These are phyloP conservation scores for Siphamia tubifer DNA, from an alignment of 2,113 vertebrate species.

Conservation along the genomic window DNA sequence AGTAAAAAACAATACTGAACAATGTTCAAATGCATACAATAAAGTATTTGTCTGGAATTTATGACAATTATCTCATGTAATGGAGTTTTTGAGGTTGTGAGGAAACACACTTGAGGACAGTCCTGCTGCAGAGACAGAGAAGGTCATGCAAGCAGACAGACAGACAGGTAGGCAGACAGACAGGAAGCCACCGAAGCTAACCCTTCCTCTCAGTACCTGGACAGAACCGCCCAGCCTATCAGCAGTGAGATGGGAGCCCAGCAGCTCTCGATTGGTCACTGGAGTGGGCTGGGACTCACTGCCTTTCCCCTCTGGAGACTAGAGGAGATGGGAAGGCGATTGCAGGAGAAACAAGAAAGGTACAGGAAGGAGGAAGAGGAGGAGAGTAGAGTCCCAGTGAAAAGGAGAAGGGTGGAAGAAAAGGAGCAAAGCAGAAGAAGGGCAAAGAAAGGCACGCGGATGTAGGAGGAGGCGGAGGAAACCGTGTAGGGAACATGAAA, in stretches of 20 bases:
- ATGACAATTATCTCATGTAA: not conserved
- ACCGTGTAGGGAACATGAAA: too few species aligned
- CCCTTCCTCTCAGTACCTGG: slow-evolving; percentile 82
- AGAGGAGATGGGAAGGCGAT: slow-evolving; percentile 56
- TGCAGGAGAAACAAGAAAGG: slow-evolving; percentile 42
- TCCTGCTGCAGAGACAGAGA: slow-evolving; percentile 24
- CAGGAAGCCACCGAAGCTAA: slow-evolving; percentile 41
- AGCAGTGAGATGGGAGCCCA: slow-evolving; percentile 86
- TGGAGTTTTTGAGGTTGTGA: not conserved
- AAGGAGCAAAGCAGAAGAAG: not conserved
- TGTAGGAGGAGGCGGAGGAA: slow-evolving; percentile 5
- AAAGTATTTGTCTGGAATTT: not conserved
- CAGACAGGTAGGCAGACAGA: slow-evolving; percentile 42
- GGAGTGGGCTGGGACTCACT: slow-evolving; percentile 84
- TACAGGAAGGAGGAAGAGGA: not conserved
- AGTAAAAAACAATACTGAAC: not conserved
- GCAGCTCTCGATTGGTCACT: slow-evolving; percentile 84
- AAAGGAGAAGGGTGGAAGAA: not conserved
- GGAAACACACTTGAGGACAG: slow-evolving; percentile 1
- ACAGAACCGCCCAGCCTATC: slow-evolving; percentile 88
- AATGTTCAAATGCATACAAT: not conserved
- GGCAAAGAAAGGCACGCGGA: slow-evolving; percentile 16
- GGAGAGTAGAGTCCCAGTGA: not conserved
- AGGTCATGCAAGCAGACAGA: slow-evolving; percentile 44
- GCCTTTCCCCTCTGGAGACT: slow-evolving; percentile 86